Evolutionary conservation across 2,113 vertebrate genomes (phyloP).

Genomic region (Athene cunicularia): DNA sequence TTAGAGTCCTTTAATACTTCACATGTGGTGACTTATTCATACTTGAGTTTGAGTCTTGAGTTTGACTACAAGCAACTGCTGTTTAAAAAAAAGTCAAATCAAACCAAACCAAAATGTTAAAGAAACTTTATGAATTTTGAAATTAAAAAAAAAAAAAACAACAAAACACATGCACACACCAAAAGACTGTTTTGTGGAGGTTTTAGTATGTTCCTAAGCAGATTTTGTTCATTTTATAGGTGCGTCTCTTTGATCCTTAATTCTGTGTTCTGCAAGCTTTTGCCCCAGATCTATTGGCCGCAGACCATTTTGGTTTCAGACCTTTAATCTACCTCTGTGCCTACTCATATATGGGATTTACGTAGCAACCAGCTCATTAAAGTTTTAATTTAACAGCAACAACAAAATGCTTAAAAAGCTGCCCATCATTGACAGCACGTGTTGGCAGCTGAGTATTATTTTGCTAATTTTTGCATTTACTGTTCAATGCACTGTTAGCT

Average conservation of each 20-base stretch:
- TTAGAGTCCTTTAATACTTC: constrained; percentile 10
- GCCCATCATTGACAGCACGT: not conserved
- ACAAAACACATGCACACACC: constrained; percentile 63
- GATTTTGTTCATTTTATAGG: not conserved
- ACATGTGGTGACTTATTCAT: constrained; percentile 17
- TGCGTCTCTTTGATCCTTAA: not conserved
- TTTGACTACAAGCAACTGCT: constrained; percentile 58
- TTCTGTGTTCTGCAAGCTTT: not conserved
- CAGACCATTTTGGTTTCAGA: not conserved
- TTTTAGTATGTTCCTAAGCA: not conserved
- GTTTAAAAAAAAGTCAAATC: constrained; percentile 21
- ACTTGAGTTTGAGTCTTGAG: constrained; percentile 55
- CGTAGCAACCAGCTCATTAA: not conserved
- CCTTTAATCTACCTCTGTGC: not conserved
- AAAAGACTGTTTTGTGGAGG: constrained; percentile 22
- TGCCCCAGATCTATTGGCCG: not conserved
- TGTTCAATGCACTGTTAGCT: not conserved
- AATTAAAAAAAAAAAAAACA: not conserved
- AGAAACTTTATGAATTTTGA: constrained; percentile 29
- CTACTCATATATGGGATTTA: not conserved
- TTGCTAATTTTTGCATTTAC: not conserved
- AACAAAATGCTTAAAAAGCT: not conserved
- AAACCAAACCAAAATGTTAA: constrained; percentile 49
- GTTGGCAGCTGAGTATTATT: not conserved
- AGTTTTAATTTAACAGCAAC: not conserved